A percentile compares a stretch with the other conserved stretches of the same genome.
Evolutionary conservation across 2,113 vertebrate genomes (phyloP).

Genomic region (Colossoma macropomum): DNA sequence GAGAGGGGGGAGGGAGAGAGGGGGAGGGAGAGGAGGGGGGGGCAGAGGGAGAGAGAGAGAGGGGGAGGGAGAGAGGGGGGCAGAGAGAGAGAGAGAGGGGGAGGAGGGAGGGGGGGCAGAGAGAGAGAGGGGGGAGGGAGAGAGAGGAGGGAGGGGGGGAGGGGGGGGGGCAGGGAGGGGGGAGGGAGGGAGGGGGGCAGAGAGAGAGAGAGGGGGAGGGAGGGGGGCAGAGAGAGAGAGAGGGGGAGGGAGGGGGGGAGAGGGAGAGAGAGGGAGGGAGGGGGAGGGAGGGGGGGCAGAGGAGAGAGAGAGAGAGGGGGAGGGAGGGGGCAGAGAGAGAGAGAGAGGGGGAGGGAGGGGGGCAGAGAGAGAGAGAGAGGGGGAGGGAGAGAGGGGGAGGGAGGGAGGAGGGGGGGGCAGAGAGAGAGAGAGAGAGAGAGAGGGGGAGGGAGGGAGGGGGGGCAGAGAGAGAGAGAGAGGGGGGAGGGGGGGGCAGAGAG

Average conservation of each 20-base stretch:
- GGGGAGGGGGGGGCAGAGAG: conserved; percentile 71
- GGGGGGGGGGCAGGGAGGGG: too few relatives aligned
- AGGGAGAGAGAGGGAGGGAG: conserved; percentile 82
- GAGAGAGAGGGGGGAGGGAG: conserved; percentile 68
- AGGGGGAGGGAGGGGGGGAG: too few relatives aligned
- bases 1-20: conserved; percentile 75
- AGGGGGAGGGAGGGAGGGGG: too few relatives aligned
- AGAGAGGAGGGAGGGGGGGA: too few relatives aligned
- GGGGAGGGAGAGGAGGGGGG: too few relatives aligned
- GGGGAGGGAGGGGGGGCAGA: conserved; percentile 66
- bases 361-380: conserved; percentile 83
- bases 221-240: conserved; percentile 62
- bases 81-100: conserved; percentile 79
- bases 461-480: conserved; percentile 81
- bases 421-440: conserved; percentile 76
- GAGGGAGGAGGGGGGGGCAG: too few relatives aligned
- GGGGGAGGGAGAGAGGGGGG: conserved; percentile 73
- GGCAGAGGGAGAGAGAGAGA: conserved; percentile 77
- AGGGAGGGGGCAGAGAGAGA: conserved; percentile 66
- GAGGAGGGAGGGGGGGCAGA: conserved; percentile 71
- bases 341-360: too few relatives aligned
- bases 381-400: conserved; percentile 54
- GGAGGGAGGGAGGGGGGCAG: conserved; percentile 62
- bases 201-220: conserved; percentile 81
- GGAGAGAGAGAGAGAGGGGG: conserved; percentile 81